phyloP scores from a whole-genome alignment of 1,140 invertebrate species.

The Aphelinus certus region DNA sequence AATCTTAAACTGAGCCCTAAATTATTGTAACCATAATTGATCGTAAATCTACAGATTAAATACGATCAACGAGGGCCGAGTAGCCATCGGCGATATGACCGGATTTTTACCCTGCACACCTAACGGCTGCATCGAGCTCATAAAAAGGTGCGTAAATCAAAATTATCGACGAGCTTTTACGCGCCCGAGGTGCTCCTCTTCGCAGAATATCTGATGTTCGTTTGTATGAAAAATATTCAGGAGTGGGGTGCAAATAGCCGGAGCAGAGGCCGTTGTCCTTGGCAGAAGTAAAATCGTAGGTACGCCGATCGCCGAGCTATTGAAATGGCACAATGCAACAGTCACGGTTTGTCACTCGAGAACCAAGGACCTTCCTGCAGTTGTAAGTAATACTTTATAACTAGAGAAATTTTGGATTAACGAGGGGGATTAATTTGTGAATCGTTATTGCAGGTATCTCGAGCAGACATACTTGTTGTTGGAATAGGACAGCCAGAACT shows the following conservation, averaged over 20 bases:
- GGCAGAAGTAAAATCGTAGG: slow-evolving; percentile 98
- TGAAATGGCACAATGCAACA: slow-evolving; percentile 97
- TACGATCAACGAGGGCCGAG: slow-evolving; percentile 90
- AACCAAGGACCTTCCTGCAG: slow-evolving; percentile 83
- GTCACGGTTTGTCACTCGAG: slow-evolving; percentile 97
- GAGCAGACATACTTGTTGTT: slow-evolving; percentile 96
- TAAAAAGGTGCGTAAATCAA: slow-evolving; percentile 71
- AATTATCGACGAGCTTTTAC: background rate
- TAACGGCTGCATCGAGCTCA: slow-evolving; percentile 91
- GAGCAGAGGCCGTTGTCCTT: slow-evolving; percentile 91
- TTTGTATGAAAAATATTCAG: slow-evolving; percentile 51
- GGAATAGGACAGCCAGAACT: slow-evolving; percentile 92
- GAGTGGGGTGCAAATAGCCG: slow-evolving; percentile 81
- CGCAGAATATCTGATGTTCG: background rate
- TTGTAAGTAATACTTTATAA: slow-evolving; percentile 67
- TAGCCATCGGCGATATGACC: slow-evolving; percentile 83
- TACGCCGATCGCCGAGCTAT: slow-evolving; percentile 90
- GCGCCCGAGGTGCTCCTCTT: background rate
- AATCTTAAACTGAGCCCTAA: background rate
- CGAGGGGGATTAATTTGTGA: background rate
- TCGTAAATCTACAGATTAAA: slow-evolving; percentile 73
- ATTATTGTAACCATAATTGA: background rate
- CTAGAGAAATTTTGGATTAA: background rate
- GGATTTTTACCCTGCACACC: slow-evolving; percentile 95
- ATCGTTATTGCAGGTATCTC: slow-evolving; percentile 49